phyloP scores from a whole-genome alignment of 2,888 invertebrate species.

The Tholera decimalis region DNA sequence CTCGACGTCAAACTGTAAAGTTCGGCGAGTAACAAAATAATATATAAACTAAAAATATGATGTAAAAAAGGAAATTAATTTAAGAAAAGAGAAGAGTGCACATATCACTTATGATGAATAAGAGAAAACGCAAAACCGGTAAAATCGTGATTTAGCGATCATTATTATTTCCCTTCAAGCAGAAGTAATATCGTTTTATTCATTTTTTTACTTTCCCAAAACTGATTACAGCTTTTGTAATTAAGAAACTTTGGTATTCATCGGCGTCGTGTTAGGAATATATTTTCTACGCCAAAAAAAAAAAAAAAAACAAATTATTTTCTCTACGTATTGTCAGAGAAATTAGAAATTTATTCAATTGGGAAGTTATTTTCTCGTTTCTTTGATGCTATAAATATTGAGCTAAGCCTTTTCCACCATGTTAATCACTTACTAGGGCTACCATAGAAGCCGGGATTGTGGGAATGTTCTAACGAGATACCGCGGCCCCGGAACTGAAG shows the following conservation, averaged over 20 bases:
- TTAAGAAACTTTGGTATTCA: constrained; percentile 66
- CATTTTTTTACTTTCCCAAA: constrained; percentile 62
- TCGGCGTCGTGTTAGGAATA: constrained; percentile 34
- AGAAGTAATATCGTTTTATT: constrained; percentile 48
- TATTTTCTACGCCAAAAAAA: constrained; percentile 25
- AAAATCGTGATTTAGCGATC: constrained; percentile 28
- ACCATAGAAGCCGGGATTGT: too few relatives aligned
- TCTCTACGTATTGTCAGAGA: constrained; percentile 12
- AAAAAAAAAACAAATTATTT: constrained; percentile 32
- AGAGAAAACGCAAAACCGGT: constrained; percentile 8
- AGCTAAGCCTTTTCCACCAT: too few relatives aligned
- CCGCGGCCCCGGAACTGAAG: too few relatives aligned
- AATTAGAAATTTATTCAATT: constrained; percentile 7
- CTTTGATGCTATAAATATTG: not conserved
- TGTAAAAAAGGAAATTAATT: constrained; percentile 17
- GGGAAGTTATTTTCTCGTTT: not conserved
- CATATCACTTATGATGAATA: constrained; percentile 30
- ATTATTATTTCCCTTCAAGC: constrained; percentile 37
- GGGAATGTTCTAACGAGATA: too few relatives aligned
- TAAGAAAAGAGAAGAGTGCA: constrained; percentile 12
- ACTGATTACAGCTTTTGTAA: constrained; percentile 66
- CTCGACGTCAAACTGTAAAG: too few relatives aligned
- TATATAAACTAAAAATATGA: too few relatives aligned
- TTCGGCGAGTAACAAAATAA: too few relatives aligned
- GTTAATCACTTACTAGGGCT: too few relatives aligned